Percentiles rank a stretch among this genome's conserved stretches.
Conservation (phyloP, 35 echinoderm and acorn worm genomes). For the Apostichopus parvimensis region DNA sequence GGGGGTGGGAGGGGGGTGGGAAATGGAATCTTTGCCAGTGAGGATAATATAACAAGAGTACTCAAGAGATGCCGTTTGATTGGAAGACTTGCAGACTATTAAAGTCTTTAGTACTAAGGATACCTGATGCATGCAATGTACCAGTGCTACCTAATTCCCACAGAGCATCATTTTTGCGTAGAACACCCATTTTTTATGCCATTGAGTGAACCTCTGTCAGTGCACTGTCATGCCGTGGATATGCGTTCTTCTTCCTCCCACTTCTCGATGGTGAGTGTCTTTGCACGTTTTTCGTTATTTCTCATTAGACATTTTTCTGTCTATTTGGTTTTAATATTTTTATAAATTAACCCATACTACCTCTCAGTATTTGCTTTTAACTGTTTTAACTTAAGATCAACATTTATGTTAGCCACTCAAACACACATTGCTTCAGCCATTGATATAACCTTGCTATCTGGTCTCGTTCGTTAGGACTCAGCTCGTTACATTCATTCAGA, state of each 20-base stretch:
- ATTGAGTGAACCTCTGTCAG: conserved; percentile 19
- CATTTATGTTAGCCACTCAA: conserved; percentile 8
- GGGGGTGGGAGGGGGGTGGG: too few relatives aligned
- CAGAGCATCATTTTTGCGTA: not conserved
- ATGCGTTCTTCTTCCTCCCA: too few relatives aligned
- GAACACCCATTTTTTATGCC: not conserved
- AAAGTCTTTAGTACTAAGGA: not conserved
- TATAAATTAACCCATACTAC: not conserved
- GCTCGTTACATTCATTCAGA: not conserved
- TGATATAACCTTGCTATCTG: not conserved
- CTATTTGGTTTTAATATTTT: too few relatives aligned
- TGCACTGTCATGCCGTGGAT: conserved; percentile 37
- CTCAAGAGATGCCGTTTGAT: too few relatives aligned
- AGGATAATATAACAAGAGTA: too few relatives aligned
- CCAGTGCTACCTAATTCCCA: conserved; percentile 10
- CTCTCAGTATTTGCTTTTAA: not conserved
- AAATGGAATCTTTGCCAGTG: too few relatives aligned
- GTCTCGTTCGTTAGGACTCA: not conserved
- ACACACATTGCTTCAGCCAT: conserved; percentile 31
- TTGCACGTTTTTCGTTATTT: too few relatives aligned
- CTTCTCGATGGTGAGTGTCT: too few relatives aligned
- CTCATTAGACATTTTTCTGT: too few relatives aligned
- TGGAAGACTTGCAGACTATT: too few relatives aligned
- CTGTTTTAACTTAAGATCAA: conserved; percentile 5
- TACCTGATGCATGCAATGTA: conserved; percentile 5